These are phyloP conservation scores for Staurois parvus DNA, from an alignment of 2,797 vertebrate species.

Conservation along the genomic window DNA sequence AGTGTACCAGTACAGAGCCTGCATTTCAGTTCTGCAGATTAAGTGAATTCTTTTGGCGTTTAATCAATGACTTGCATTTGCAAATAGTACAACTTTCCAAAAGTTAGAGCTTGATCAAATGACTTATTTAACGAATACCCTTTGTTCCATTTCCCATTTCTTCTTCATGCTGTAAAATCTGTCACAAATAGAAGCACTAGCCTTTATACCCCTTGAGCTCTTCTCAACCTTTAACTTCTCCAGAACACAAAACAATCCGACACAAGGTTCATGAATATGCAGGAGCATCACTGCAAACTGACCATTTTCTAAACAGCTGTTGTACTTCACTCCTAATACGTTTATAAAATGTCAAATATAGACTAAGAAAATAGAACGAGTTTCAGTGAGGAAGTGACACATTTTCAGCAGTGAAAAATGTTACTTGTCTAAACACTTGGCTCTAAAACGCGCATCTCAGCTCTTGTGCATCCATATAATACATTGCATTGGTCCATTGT, in stretches of 20 bases:
- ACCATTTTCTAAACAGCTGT: background rate
- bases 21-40: background rate
- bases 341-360: background rate
- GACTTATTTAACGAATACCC: background rate
- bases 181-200: background rate
- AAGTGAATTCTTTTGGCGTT: background rate
- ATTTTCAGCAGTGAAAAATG: background rate
- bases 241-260: background rate
- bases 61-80: background rate
- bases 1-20: background rate
- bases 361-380: background rate
- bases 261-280: slow-evolving; percentile 17
- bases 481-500: background rate
- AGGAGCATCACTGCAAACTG: background rate
- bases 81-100: background rate
- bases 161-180: background rate
- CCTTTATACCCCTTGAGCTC: slow-evolving; percentile 2
- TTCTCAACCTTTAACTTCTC: slow-evolving; percentile 9
- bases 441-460: background rate
- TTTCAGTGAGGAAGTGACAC: background rate
- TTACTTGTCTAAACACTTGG: background rate
- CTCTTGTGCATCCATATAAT: background rate
- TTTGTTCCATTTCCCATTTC: background rate
- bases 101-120: background rate
- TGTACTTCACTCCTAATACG: background rate